Percentiles rank a stretch among this genome's conserved stretches.
phyloP scores from a whole-genome alignment of 2,888 invertebrate genomes.

The Yponomeuta sedellus region DNA sequence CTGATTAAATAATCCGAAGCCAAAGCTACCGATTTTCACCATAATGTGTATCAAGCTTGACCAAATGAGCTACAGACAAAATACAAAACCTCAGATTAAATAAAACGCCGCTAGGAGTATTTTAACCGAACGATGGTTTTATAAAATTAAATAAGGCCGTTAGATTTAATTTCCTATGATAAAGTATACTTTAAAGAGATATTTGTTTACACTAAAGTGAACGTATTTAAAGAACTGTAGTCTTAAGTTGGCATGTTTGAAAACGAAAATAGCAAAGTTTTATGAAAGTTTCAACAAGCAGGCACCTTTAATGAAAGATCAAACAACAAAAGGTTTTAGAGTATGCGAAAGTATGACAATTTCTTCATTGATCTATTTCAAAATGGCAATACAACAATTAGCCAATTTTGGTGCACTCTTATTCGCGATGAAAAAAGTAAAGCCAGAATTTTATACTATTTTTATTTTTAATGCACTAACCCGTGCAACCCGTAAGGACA shows the following conservation, averaged over 20 bases:
- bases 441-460: slow-evolving; percentile 39
- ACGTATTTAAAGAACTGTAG: neutral
- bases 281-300: neutral
- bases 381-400: neutral
- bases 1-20: too few species aligned
- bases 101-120: too few species aligned
- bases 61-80: too few species aligned
- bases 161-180: neutral
- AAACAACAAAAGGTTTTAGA: neutral
- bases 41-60: too few species aligned
- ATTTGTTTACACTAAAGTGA: neutral
- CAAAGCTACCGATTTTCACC: too few species aligned
- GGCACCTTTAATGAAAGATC: neutral
- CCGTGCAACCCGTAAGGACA: too few species aligned
- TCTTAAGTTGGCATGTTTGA: neutral
- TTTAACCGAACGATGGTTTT: too few species aligned
- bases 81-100: too few species aligned
- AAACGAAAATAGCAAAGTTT: neutral
- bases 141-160: too few species aligned
- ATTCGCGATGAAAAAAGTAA: slow-evolving; percentile 1
- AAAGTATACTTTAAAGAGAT: neutral
- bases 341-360: neutral
- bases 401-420: neutral
- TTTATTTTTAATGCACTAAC: too few species aligned
- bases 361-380: neutral